Conservation (phyloP, 2,113 vertebrate species). For the Gymnarchus niloticus region DNA sequence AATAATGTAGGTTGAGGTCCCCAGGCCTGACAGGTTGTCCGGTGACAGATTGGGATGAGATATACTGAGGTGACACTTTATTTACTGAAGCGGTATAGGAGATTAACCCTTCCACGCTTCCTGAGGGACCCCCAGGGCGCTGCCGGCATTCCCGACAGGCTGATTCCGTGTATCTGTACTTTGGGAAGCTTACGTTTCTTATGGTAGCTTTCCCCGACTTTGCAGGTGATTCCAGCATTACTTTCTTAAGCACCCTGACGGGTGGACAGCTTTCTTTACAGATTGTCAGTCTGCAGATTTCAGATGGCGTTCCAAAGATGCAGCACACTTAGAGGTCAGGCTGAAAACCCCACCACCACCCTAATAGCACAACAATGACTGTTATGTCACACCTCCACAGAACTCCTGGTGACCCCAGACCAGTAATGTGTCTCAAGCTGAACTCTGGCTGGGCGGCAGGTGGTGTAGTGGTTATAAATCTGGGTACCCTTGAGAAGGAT, state of each 20-base stretch:
- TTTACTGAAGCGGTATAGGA: slow-evolving; percentile 57
- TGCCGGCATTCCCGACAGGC: not conserved
- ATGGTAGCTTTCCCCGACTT: not conserved
- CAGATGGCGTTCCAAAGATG: not conserved
- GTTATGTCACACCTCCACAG: not conserved
- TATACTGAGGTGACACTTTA: slow-evolving; percentile 60
- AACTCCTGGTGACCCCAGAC: not conserved
- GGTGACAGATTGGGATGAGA: slow-evolving; percentile 67
- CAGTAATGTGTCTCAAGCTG: not conserved
- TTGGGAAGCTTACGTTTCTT: not conserved
- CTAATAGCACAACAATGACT: not conserved
- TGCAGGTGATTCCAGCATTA: not conserved
- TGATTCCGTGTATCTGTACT: not conserved
- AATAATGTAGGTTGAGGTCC: slow-evolving; percentile 61
- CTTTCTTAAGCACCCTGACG: not conserved
- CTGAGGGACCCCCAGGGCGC: slow-evolving; percentile 53
- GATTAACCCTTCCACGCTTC: slow-evolving; percentile 43
- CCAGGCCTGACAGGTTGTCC: slow-evolving; percentile 58
- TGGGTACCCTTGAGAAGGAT: not conserved
- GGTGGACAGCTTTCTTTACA: not conserved
- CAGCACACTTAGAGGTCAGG: not conserved
- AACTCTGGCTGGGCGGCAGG: not conserved
- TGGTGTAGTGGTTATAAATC: slow-evolving; percentile 26
- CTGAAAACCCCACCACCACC: not conserved
- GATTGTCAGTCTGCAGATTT: not conserved